phyloP scores from a whole-genome alignment of 37 sponge, comb jelly and placozoan species.

The Corticium candelabrum region DNA sequence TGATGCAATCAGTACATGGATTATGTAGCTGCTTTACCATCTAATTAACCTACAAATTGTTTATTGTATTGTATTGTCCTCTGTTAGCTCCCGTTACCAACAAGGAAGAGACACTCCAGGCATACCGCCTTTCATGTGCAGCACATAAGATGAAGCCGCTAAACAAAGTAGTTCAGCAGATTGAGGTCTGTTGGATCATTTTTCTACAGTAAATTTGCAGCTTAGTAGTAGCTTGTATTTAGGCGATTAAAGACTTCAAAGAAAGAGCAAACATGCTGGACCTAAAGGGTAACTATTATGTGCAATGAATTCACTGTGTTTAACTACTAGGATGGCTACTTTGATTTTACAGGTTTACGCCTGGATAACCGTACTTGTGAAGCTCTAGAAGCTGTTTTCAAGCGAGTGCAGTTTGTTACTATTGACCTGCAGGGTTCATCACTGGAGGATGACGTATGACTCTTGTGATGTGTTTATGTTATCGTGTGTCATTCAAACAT shows the following conservation, averaged over 20 bases:
- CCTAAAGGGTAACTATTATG: conserved; percentile 34
- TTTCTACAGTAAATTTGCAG: neutral
- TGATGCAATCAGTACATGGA: no score
- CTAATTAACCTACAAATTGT: no score
- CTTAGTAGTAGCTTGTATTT: no score
- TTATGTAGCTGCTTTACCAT: no score
- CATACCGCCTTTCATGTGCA: neutral
- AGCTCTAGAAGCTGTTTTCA: conserved; percentile 61
- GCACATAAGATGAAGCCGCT: neutral
- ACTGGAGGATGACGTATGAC: conserved; percentile 72
- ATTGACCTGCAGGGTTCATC: conserved; percentile 56
- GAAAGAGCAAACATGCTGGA: conserved; percentile 67
- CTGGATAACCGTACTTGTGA: conserved; percentile 73
- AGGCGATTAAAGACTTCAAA: conserved; percentile 57
- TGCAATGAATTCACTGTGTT: neutral
- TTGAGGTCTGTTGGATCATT: neutral
- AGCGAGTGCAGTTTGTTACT: conserved; percentile 51
- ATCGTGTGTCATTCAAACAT: neutral
- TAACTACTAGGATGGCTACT: no score
- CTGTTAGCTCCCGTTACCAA: neutral
- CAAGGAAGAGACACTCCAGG: neutral
- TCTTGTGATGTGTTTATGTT: neutral
- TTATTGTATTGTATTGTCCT: no score
- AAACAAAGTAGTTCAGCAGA: neutral
- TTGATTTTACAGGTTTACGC: conserved; percentile 36